These are phyloP conservation scores for Zeus faber DNA, from an alignment of 2,113 vertebrate species.

Conservation along the genomic window DNA sequence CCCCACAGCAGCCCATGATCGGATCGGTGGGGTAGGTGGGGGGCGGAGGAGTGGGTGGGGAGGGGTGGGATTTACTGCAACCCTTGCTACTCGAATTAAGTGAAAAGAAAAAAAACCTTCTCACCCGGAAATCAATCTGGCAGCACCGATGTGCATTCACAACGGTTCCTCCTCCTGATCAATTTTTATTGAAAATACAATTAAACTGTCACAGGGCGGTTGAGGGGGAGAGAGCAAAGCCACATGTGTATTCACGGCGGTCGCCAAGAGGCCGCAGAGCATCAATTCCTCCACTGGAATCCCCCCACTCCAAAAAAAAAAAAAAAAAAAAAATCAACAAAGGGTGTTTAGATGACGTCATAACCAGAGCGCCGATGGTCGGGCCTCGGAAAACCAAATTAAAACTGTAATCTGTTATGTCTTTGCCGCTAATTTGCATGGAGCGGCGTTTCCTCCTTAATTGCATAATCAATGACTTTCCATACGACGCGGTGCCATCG, in stretches of 20 bases:
- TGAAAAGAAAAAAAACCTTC: slow-evolving; percentile 25
- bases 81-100: slow-evolving; percentile 56
- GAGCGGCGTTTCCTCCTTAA: not conserved
- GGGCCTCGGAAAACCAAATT: too few species aligned
- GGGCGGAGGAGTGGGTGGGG: too few species aligned
- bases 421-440: not conserved
- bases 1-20: too few species aligned
- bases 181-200: slow-evolving; percentile 72
- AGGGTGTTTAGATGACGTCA: too few species aligned
- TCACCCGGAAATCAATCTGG: slow-evolving; percentile 58
- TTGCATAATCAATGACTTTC: not conserved
- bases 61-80: slow-evolving; percentile 42
- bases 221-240: slow-evolving; percentile 31
- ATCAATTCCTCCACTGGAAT: too few species aligned
- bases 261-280: slow-evolving; percentile 44
- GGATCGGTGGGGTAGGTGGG: slow-evolving; percentile 59
- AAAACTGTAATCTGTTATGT: not conserved
- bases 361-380: too few species aligned
- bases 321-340: too few species aligned
- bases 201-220: slow-evolving; percentile 53
- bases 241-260: slow-evolving; percentile 48
- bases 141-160: slow-evolving; percentile 50
- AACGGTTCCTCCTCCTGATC: slow-evolving; percentile 49
- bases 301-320: too few species aligned
- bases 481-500: slow-evolving; percentile 17